A percentile compares a stretch with the other conserved stretches of the same genome.
phyloP scores from a whole-genome alignment of 1,140 invertebrate genomes.

The Drosophila sucinea region DNA sequence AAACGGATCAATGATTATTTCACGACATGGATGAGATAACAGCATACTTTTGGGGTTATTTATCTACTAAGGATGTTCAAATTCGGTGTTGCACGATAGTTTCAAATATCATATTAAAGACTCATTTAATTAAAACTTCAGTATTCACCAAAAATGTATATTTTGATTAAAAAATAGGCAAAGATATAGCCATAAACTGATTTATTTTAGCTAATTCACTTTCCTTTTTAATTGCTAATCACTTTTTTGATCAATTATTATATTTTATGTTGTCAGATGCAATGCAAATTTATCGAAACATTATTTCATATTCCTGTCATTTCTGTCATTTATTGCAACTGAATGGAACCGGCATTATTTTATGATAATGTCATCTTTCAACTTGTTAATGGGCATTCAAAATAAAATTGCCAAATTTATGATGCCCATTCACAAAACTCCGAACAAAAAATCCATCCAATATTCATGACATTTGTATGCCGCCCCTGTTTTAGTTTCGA shows the following conservation, averaged over 20 bases:
- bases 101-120: too few relatives aligned
- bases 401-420: not conserved
- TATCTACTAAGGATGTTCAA: not conserved
- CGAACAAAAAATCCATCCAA: not conserved
- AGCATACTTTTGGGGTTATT: not conserved
- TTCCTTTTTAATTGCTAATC: too few relatives aligned
- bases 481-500: not conserved
- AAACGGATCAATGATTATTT: not conserved
- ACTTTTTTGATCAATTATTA: too few relatives aligned
- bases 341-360: not conserved
- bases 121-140: too few relatives aligned
- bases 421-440: not conserved
- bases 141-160: too few relatives aligned
- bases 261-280: too few relatives aligned
- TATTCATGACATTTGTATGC: not conserved
- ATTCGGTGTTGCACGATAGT: too few relatives aligned
- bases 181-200: too few relatives aligned
- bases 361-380: not conserved
- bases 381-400: not conserved
- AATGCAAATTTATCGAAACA: too few relatives aligned
- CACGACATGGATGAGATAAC: too few relatives aligned
- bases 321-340: not conserved
- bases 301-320: not conserved
- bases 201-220: too few relatives aligned
- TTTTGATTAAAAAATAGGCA: too few relatives aligned